These are phyloP conservation scores for Clarias platycephalus DNA, from an alignment of 2,797 vertebrate species.

Conservation along the genomic window DNA sequence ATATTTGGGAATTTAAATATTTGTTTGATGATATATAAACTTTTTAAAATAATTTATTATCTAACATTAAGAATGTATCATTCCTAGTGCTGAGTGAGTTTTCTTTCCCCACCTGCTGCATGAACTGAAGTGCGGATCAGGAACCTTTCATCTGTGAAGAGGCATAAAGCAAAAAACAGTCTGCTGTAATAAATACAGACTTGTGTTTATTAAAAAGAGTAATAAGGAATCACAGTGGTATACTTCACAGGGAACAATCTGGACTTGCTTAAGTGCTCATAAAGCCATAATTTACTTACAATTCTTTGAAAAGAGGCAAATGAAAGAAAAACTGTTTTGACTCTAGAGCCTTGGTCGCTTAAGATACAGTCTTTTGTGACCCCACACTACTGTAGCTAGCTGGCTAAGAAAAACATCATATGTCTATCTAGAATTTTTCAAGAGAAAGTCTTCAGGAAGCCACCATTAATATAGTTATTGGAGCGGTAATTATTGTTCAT, in stretches of 20 bases:
- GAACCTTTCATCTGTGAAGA: constrained; percentile 1
- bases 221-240: background rate
- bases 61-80: background rate
- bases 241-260: background rate
- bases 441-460: background rate
- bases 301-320: background rate
- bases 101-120: background rate
- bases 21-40: background rate
- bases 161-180: background rate
- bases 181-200: constrained; percentile 1
- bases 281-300: background rate
- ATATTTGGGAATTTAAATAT: background rate
- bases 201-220: background rate
- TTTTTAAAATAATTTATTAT: background rate
- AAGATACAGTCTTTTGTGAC: background rate
- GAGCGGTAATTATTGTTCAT: background rate
- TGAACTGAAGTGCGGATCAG: background rate
- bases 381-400: background rate
- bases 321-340: background rate
- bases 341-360: background rate
- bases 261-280: background rate
- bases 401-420: background rate
- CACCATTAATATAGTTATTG: background rate
- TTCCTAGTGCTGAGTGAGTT: background rate
- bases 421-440: background rate